Conservation (phyloP, 53 echinoderm and acorn worm species). For the Echinarachnius parma region DNA sequence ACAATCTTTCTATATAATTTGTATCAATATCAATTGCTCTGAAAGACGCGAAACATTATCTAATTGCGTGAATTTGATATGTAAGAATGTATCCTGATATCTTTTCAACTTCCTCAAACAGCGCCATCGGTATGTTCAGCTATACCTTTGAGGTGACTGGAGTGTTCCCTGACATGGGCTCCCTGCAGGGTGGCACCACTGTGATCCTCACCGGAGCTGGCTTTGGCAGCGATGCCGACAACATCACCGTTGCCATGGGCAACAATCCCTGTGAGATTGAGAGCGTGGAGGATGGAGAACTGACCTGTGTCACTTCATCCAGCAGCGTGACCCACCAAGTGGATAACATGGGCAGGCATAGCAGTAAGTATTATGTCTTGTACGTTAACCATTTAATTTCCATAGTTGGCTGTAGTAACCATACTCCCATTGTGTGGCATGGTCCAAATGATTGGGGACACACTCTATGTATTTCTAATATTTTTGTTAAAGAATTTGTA, state of each 20-base stretch:
- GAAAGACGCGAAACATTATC: no score
- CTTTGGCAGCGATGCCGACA: slow-evolving; percentile 55
- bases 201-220: slow-evolving; percentile 78
- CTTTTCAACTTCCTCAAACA: no score
- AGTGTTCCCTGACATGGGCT: slow-evolving; percentile 73
- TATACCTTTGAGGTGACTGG: slow-evolving; percentile 67
- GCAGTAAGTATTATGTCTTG: slow-evolving; percentile 56
- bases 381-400: no score
- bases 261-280: slow-evolving; percentile 51
- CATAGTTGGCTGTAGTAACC: no score
- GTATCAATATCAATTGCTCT: no score
- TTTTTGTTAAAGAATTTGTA: no score
- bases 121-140: slow-evolving; percentile 50
- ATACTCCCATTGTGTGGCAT: no score
- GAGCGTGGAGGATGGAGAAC: slow-evolving; percentile 44
- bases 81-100: no score
- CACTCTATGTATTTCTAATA: no score
- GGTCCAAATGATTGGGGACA: no score
- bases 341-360: slow-evolving; percentile 73
- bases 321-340: slow-evolving; percentile 42
- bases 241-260: slow-evolving; percentile 63
- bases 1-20: no score
- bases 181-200: slow-evolving; percentile 72
- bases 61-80: no score
- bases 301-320: slow-evolving; percentile 51